phyloP scores from a whole-genome alignment of 2,888 invertebrate species.

The Philaethria dido region DNA sequence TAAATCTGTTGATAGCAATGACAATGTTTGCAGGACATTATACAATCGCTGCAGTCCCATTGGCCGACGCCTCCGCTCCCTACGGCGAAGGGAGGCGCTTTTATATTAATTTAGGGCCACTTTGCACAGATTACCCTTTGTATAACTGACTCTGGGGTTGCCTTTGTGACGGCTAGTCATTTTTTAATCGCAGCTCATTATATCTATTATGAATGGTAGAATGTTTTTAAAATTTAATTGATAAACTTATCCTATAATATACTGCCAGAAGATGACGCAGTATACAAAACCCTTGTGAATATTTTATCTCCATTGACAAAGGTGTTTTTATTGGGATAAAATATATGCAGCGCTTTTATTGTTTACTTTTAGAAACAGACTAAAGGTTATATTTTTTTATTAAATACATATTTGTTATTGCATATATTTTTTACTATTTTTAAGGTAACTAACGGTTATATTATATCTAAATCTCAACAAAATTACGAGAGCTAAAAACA shows the following conservation, averaged over 20 bases:
- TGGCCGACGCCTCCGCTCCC: constrained; percentile 54
- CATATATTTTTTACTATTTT: no score
- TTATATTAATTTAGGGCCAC: constrained; percentile 70
- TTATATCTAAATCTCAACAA: no score
- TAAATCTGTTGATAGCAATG: constrained; percentile 57
- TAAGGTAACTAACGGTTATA: no score
- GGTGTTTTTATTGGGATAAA: not conserved
- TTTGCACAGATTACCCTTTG: constrained; percentile 82
- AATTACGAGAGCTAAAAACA: no score
- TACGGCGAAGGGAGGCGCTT: constrained; percentile 58
- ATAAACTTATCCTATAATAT: constrained; percentile 36
- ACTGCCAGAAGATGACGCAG: not conserved
- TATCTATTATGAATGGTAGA: constrained; percentile 47
- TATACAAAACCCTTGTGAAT: not conserved
- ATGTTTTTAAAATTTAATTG: constrained; percentile 44
- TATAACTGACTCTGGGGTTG: constrained; percentile 75
- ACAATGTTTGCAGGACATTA: constrained; percentile 62
- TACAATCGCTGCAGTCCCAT: constrained; percentile 52
- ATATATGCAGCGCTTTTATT: not conserved
- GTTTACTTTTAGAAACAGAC: not conserved
- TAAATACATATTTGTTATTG: no score
- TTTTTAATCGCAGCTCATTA: constrained; percentile 70
- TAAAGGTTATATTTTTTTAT: no score
- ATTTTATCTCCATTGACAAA: not conserved
- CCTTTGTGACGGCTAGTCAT: constrained; percentile 74